A percentile compares a stretch with the other conserved stretches of the same genome.
These are phyloP conservation scores for Heliconius sara DNA, from an alignment of 2,888 invertebrate species.

Conservation along the genomic window DNA sequence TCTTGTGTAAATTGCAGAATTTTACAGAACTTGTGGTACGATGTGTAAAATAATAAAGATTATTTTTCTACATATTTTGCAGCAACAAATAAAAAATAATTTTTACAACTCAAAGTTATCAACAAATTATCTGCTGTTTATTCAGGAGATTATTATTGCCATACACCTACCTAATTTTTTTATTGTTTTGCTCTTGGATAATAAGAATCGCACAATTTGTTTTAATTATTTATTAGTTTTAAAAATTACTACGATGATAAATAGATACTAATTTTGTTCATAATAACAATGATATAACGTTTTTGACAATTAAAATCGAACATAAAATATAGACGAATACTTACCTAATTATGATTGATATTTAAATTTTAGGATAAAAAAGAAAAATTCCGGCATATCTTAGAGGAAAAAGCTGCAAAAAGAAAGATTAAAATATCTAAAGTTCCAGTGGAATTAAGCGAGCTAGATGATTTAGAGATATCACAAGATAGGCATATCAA, in stretches of 20 bases:
- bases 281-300: no score
- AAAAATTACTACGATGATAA: neutral
- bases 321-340: no score
- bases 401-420: conserved; percentile 71
- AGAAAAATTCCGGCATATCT: conserved; percentile 68
- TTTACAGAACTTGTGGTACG: neutral
- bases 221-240: no score
- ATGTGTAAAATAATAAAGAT: neutral
- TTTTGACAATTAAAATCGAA: no score
- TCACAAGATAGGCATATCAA: conserved; percentile 81
- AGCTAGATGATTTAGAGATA: conserved; percentile 76
- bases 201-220: no score
- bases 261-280: neutral
- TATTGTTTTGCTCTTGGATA: no score
- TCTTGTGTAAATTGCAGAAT: neutral
- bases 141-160: no score
- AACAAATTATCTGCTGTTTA: neutral
- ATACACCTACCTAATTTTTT: no score
- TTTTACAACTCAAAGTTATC: conserved; percentile 8
- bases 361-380: conserved; percentile 71
- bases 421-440: conserved; percentile 70
- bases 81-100: neutral
- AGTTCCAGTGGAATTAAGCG: conserved; percentile 62
- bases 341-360: neutral
- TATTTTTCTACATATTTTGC: neutral